These are phyloP conservation scores for Coenonympha glycerion DNA, from an alignment of 2,888 invertebrate genomes.

Conservation along the genomic window DNA sequence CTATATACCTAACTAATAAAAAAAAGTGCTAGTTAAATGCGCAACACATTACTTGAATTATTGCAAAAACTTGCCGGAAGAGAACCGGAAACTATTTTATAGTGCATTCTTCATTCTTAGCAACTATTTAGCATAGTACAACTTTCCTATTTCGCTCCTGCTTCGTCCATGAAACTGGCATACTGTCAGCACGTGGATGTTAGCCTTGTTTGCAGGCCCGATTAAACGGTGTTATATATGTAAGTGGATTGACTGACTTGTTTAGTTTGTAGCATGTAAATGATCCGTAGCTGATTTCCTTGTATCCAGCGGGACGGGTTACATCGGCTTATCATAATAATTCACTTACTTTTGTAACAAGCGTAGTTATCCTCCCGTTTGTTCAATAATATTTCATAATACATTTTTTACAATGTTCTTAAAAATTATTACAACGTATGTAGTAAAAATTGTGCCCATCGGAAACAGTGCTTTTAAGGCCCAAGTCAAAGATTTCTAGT, in stretches of 20 bases:
- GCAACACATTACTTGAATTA: neutral
- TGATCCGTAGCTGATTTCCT: neutral
- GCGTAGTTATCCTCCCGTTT: too few species aligned
- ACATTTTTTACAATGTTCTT: too few species aligned
- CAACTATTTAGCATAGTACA: slow-evolving; percentile 7
- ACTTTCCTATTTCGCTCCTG: slow-evolving; percentile 7
- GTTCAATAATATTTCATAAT: too few species aligned
- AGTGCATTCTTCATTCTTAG: neutral
- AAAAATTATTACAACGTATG: too few species aligned
- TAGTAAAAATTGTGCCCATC: too few species aligned
- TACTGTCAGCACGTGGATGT: slow-evolving; percentile 26
- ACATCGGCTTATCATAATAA: neutral
- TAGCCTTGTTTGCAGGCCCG: slow-evolving; percentile 18
- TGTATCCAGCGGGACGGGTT: neutral
- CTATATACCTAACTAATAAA: too few species aligned
- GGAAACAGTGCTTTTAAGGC: too few species aligned
- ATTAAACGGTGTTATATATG: neutral
- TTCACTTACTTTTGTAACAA: too few species aligned
- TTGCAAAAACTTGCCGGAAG: slow-evolving; percentile 1
- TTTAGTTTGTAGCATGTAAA: slow-evolving; percentile 1
- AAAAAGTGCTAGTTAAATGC: neutral
- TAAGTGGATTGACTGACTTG: neutral
- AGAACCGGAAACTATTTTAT: neutral
- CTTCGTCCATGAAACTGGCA: slow-evolving; percentile 15
- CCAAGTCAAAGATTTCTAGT: too few species aligned